Evolutionary conservation across 2,888 invertebrate species (phyloP).

Genomic region (Rhingia rostrata): DNA sequence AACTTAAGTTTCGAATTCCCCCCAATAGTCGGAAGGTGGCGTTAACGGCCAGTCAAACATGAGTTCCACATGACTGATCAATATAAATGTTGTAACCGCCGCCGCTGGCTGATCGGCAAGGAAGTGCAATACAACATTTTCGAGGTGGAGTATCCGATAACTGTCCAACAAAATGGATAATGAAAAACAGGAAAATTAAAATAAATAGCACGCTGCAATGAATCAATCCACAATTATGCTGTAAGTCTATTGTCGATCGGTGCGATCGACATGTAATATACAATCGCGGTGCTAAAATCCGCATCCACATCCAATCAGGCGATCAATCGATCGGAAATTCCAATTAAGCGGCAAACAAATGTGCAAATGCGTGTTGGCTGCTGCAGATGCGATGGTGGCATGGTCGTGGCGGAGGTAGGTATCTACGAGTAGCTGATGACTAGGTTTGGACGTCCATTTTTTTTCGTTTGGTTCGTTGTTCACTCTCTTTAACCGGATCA

Average conservation of each 20-base stretch:
- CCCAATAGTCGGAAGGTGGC: conserved; percentile 61
- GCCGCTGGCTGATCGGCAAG: background rate
- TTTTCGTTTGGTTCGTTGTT: conserved; percentile 14
- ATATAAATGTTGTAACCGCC: conserved; percentile 37
- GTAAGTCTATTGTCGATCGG: conserved; percentile 72
- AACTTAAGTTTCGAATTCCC: conserved; percentile 61
- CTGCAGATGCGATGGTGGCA: background rate
- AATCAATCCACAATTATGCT: conserved; percentile 72
- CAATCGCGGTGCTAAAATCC: conserved; percentile 69
- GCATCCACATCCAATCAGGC: conserved; percentile 70
- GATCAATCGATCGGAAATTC: conserved; percentile 74
- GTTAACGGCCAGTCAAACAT: conserved; percentile 56
- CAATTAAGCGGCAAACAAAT: conserved; percentile 74
- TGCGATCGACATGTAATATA: conserved; percentile 47
- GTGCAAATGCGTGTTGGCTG: conserved; percentile 65
- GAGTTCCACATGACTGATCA: conserved; percentile 62
- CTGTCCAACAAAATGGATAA: conserved; percentile 23
- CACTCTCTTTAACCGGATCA: conserved; percentile 64
- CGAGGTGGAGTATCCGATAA: conserved; percentile 69
- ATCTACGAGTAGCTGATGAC: conserved; percentile 51
- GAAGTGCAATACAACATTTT: conserved; percentile 43
- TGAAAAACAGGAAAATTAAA: conserved; percentile 52
- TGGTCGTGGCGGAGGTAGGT: conserved; percentile 20
- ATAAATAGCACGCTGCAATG: conserved; percentile 68
- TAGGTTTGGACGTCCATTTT: conserved; percentile 45